Evolutionary conservation across 2,888 invertebrate genomes (phyloP).

Genomic region (Hyposoter didymator): DNA sequence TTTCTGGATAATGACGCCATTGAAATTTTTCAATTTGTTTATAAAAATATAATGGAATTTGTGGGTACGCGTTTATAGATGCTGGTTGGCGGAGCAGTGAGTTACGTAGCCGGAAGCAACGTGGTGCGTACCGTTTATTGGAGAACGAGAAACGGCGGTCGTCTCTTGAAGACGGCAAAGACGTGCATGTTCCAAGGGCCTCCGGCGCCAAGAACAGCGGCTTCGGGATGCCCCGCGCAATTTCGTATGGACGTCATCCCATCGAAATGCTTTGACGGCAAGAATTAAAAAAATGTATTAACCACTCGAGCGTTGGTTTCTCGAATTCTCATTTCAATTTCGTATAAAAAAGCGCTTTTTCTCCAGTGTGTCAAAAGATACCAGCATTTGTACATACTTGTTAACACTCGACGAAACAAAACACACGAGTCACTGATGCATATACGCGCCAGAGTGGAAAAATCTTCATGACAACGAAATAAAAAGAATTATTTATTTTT

Average conservation of each 20-base stretch:
- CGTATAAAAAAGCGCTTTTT: neutral
- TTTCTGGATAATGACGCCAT: neutral
- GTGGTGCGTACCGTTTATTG: constrained; percentile 92
- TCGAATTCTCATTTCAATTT: neutral
- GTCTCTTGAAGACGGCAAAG: constrained; percentile 78
- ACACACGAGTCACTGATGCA: neutral
- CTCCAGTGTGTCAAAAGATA: neutral
- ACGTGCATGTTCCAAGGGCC: constrained; percentile 80
- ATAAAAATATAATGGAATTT: neutral
- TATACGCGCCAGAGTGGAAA: neutral
- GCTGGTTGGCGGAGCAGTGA: constrained; percentile 89
- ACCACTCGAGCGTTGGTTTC: neutral
- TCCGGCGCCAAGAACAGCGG: constrained; percentile 79
- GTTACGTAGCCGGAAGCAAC: constrained; percentile 90
- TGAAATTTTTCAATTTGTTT: neutral
- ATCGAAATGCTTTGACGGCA: constrained; percentile 68
- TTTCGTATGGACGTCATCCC: constrained; percentile 74
- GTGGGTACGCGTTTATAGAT: constrained; percentile 70
- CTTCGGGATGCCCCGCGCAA: constrained; percentile 70
- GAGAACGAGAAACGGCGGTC: constrained; percentile 85
- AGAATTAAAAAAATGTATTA: constrained; percentile 55
- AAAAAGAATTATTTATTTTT: constrained; percentile 76
- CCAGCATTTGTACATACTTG: constrained; percentile 72
- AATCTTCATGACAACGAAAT: constrained; percentile 67
- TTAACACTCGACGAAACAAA: constrained; percentile 61